These are phyloP conservation scores for Wiebesia pumilae DNA, from an alignment of 1,140 invertebrate genomes.

Conservation along the genomic window DNA sequence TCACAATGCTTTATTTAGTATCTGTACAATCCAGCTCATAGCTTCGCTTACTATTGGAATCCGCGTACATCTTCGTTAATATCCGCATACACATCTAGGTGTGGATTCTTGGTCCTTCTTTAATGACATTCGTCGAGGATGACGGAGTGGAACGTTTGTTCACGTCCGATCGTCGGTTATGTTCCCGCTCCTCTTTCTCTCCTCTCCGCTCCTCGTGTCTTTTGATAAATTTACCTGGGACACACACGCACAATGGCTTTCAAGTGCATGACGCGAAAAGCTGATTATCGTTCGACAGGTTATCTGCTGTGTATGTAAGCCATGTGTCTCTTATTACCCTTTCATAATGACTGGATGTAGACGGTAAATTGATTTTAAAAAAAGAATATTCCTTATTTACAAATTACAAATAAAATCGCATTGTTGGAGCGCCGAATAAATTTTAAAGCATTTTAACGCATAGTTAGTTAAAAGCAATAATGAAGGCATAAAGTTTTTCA, in stretches of 20 bases:
- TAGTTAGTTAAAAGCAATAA: neutral
- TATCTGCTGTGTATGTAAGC: neutral
- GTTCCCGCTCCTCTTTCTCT: neutral
- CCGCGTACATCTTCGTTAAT: slow-evolving; percentile 1
- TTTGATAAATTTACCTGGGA: slow-evolving; percentile 6
- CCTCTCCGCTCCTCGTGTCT: neutral
- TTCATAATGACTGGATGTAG: neutral
- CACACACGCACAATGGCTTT: slow-evolving; percentile 5
- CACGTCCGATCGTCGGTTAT: neutral
- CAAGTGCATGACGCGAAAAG: slow-evolving; percentile 16
- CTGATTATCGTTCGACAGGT: slow-evolving; percentile 33
- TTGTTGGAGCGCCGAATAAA: neutral
- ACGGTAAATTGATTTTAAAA: slow-evolving; percentile 38
- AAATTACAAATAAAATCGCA: slow-evolving; percentile 1
- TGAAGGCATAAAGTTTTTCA: too few species aligned
- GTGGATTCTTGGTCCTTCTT: neutral
- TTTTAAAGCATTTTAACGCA: neutral
- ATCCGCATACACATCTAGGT: neutral
- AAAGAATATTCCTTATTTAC: neutral
- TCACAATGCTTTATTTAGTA: neutral
- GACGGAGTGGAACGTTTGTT: slow-evolving; percentile 21
- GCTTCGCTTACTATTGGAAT: neutral
- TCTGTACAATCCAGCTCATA: neutral
- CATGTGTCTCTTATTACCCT: neutral
- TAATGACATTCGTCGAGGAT: slow-evolving; percentile 2